Evolutionary conservation across 2,797 vertebrate genomes (phyloP), one percentile per base, ranked within the genome.

Genomic region (Bryconaethiops microstoma): DNA sequence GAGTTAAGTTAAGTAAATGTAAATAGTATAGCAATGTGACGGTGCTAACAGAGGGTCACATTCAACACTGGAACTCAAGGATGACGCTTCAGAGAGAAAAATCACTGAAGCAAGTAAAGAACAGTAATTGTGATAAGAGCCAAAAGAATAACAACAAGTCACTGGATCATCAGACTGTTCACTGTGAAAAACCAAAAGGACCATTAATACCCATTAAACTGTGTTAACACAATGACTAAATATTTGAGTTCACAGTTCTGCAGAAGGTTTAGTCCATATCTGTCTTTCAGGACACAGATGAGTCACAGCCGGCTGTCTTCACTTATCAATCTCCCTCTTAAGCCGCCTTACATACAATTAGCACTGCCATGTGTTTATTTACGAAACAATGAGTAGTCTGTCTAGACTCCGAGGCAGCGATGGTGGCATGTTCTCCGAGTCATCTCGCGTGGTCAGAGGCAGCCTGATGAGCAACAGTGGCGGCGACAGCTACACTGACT

Each of bases 241-340:
- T 7, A 12, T 23, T 4, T 16, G 17, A 13, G 76, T 57, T 59
- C 55, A 9, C 6, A 74, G 21, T 29, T 67, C 21, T 48, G 17
- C 39, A 35, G 12, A 65, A 57, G 19, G 19, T 39, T 50, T 1
- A 50, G 40, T 39, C 17, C 23, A 23, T 42, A 17, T 29, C 65
- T 73, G 65, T 50, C 60, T 78, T 60, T 19, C 23, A 17, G 55
- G 9, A 77, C 45, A 71, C 42, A 59, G 10, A 71, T 19, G 70
- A 85, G 74, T 80, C 74, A 77, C 10, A 40, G 42, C 39, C 23
- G 14, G 2, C 39, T 76, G 21, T 29, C 71, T 80, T 63, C n/a
- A 8, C 29, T 14, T 72, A 35, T 77, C 65, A 77, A 48, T 64
- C n/a, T 55, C 21, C 14, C 12, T 54, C 55, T n/a, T 19, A 35